Conservation (phyloP, 2,113 vertebrate genomes). For the Bos indicus region DNA sequence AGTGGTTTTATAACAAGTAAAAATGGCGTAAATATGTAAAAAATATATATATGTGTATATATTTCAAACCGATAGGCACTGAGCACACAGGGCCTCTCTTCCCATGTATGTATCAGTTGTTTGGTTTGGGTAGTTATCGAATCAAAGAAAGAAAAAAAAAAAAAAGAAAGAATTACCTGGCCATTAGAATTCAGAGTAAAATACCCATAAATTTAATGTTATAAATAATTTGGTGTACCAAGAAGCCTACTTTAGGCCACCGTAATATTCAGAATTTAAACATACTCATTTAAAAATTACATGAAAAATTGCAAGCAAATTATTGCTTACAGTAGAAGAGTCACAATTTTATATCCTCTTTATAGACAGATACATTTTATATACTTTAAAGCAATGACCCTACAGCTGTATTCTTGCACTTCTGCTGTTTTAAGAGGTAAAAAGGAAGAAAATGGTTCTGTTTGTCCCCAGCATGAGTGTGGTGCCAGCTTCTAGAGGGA, state of each 20-base stretch:
- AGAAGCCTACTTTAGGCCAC: conserved; percentile 89
- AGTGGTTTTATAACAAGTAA: conserved; percentile 85
- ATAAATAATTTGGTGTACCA: conserved; percentile 87
- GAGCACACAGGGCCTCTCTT: conserved; percentile 81
- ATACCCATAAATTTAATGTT: conserved; percentile 81
- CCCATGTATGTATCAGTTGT: conserved; percentile 79
- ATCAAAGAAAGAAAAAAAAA: conserved; percentile 68
- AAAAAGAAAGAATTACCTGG: conserved; percentile 73
- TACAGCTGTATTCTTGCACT: conserved; percentile 84
- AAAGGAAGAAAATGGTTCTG: conserved; percentile 85
- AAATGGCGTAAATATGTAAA: conserved; percentile 76
- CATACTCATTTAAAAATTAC: conserved; percentile 86
- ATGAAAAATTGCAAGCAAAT: conserved; percentile 88
- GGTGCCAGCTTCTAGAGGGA: conserved; percentile 86
- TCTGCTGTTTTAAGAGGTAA: conserved; percentile 87
- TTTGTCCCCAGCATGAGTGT: conserved; percentile 83
- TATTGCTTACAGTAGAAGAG: conserved; percentile 92
- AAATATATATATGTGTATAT: conserved; percentile 69
- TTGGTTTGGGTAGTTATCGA: conserved; percentile 83
- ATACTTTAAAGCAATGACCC: conserved; percentile 92
- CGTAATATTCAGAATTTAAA: conserved; percentile 86
- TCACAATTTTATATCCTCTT: conserved; percentile 93
- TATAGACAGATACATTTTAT: conserved; percentile 98
- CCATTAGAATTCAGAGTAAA: conserved; percentile 81
- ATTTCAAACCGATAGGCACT: conserved; percentile 83